Evolutionary conservation across 2,888 invertebrate species (phyloP), one percentile per base, ranked within the genome.

Genomic region (Dromius quadrimaculatus): DNA sequence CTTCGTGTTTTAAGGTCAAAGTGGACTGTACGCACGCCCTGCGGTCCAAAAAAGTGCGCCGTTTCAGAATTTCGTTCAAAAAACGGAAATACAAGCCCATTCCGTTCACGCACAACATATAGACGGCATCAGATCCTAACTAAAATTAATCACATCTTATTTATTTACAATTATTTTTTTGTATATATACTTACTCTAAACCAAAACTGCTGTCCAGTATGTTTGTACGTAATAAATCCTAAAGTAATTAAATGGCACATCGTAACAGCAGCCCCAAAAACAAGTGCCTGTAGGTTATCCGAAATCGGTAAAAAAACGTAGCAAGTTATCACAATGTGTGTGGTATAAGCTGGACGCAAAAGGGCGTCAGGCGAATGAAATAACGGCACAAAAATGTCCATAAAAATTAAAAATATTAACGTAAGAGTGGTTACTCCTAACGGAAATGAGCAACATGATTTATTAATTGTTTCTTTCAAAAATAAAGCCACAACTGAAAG

Each of bases 41-140:
- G 34, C 94, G 87, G 79, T 96, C 95, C 69, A 96, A 84, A 80
- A 97, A 97, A 0, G 95, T 93, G 72, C 93, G 86, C 72, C 95
- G 85, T 73, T 94, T 92, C 13, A 93, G 91, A 47, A 96, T 90
- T 83, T 97, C 96, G 74, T 92, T 93, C 87, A 95, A 90, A 75
- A 93, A 88, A 65, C 94, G 89, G 81, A 94, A 94, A 83, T 93
- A 95, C n/a, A 94, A 83, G 1, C 97, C 96, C 81, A 95, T 86
- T 9, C 90, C 84, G 79, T 95, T 95, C 5, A 93, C 89, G 74
- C 92, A 91, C 11, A 88, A 76, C 71, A 92, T 85, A 79, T 90
- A 92, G 73, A 93, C 85, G 22, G 87, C 83, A 78, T 95, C 95
- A 5, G 91, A 89, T 43, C 71, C 73, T 43, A 76, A 50, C 78